Percentiles rank a stretch among this genome's conserved stretches.
These are phyloP conservation scores for Loris lydekkerianus DNA, from an alignment of 2,797 vertebrate genomes.

Conservation along the genomic window DNA sequence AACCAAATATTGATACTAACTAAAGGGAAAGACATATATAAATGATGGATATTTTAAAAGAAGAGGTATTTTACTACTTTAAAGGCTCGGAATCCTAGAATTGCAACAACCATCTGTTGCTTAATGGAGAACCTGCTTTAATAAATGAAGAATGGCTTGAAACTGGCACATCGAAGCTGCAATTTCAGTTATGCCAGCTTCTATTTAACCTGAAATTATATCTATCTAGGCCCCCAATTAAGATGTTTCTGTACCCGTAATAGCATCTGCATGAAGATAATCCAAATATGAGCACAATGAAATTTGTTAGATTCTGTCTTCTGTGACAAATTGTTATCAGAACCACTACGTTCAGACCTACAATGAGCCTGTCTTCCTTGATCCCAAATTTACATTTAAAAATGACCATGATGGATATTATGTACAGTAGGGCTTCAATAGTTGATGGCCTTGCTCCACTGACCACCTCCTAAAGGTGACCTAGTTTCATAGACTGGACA, in stretches of 20 bases:
- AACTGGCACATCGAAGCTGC: neutral
- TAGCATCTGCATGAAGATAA: neutral
- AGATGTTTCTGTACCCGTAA: neutral
- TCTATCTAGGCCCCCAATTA: neutral
- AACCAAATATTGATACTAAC: constrained; percentile 33
- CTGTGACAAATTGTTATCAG: constrained; percentile 27
- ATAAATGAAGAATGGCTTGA: neutral
- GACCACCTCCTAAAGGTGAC: no score
- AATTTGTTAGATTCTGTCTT: constrained; percentile 10
- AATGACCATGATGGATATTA: neutral
- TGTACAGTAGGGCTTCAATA: no score
- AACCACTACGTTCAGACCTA: neutral
- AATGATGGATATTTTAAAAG: neutral
- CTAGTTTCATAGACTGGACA: no score
- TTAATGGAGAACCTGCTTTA: constrained; percentile 24
- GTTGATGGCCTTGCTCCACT: no score
- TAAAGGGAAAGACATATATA: neutral
- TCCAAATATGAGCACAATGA: neutral
- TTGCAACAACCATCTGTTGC: neutral
- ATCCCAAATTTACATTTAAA: constrained; percentile 24
- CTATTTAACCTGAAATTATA: constrained; percentile 4
- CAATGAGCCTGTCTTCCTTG: neutral
- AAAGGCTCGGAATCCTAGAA: constrained; percentile 1
- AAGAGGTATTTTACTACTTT: neutral
- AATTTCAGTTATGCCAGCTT: neutral